These are phyloP conservation scores for Peromyscus attwateri DNA, from an alignment of 2,797 vertebrate genomes.

Conservation along the genomic window DNA sequence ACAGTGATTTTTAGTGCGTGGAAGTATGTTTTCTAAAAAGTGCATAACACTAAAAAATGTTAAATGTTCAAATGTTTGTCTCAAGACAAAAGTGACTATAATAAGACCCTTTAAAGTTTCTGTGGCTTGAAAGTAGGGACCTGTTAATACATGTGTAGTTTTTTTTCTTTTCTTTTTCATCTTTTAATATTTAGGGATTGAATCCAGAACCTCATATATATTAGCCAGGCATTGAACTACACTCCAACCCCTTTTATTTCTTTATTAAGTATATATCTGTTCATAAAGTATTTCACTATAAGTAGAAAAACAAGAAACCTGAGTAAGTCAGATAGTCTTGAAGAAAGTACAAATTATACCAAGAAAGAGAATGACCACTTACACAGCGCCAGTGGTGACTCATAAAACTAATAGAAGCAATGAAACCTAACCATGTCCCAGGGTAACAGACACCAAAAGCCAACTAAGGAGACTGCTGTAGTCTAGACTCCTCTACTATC, in stretches of 20 bases:
- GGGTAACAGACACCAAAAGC: background rate
- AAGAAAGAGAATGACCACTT: background rate
- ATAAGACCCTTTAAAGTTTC: background rate
- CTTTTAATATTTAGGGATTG: background rate
- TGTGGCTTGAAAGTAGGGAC: conserved; percentile 18
- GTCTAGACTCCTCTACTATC: background rate
- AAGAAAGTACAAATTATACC: background rate
- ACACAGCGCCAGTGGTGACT: background rate
- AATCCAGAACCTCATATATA: background rate
- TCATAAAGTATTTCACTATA: background rate
- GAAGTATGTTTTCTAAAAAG: conserved; percentile 36
- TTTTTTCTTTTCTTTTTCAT: conserved; percentile 1
- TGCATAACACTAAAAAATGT: background rate
- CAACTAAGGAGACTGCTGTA: background rate
- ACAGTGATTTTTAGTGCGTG: background rate
- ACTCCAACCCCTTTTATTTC: conserved; percentile 37
- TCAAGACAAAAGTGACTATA: background rate
- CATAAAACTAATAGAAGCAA: background rate
- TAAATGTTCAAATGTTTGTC: conserved; percentile 6
- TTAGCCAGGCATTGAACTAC: background rate
- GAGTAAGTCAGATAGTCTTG: background rate
- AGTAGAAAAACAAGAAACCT: conserved; percentile 47
- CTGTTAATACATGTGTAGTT: conserved; percentile 19
- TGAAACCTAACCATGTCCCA: background rate
- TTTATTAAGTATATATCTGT: conserved; percentile 8